A percentile compares a stretch with the other conserved stretches of the same genome.
Conservation (phyloP, 2,888 invertebrate genomes). For the Aricia artaxerxes region DNA sequence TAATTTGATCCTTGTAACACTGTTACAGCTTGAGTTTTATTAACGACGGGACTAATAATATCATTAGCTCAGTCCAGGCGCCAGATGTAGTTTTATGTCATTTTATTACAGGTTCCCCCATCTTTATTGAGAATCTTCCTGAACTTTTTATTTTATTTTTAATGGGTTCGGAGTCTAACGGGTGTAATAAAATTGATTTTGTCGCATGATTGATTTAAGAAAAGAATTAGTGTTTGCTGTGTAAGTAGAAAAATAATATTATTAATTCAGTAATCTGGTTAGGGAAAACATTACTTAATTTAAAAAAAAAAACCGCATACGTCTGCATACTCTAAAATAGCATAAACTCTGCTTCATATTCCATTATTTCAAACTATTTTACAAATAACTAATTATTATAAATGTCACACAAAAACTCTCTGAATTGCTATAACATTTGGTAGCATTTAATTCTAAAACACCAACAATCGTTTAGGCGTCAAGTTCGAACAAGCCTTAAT, state of each 20-base stretch:
- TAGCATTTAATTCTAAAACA: not conserved
- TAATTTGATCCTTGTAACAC: not conserved
- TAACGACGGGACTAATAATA: conserved; percentile 28
- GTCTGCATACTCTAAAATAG: too few relatives aligned
- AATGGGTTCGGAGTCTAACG: not conserved
- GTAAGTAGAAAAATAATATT: too few relatives aligned
- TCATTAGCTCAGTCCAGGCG: conserved; percentile 12
- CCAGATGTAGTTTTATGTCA: conserved; percentile 22
- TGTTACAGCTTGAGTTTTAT: conserved; percentile 16
- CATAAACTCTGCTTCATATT: too few relatives aligned
- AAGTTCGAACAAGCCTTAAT: not conserved
- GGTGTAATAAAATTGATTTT: not conserved
- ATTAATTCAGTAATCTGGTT: too few relatives aligned
- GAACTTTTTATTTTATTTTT: conserved; percentile 27
- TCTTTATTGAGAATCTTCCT: conserved; percentile 15
- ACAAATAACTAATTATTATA: too few relatives aligned
- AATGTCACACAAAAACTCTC: too few relatives aligned
- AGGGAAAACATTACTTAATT: too few relatives aligned
- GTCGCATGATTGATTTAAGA: not conserved
- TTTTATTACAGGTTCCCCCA: conserved; percentile 15
- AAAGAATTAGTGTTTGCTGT: not conserved
- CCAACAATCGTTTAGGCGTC: not conserved
- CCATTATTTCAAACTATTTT: too few relatives aligned
- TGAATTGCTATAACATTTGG: not conserved
- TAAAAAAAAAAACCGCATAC: too few relatives aligned